Percentiles rank a stretch among this genome's conserved stretches.
Evolutionary conservation across 2,888 invertebrate genomes (phyloP).

Genomic region (Orchestes rusci): DNA sequence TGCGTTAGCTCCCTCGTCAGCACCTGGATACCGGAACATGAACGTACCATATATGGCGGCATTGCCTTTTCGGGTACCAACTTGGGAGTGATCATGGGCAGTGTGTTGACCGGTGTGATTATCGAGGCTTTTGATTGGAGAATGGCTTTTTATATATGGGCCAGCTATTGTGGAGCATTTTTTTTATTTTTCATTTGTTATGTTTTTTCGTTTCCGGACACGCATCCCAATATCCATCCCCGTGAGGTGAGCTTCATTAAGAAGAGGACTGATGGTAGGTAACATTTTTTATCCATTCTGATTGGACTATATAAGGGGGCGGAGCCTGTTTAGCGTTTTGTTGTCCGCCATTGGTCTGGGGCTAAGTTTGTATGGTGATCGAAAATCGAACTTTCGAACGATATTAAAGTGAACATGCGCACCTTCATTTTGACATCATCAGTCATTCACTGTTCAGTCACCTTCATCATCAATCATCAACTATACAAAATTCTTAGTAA

Average conservation of each 20-base stretch:
- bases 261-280: background rate
- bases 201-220: conserved; percentile 51
- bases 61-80: conserved; percentile 71
- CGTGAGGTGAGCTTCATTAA: conserved; percentile 20
- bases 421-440: no score
- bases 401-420: no score
- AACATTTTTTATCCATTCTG: no score
- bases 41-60: conserved; percentile 68
- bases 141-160: conserved; percentile 22
- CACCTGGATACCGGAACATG: conserved; percentile 70
- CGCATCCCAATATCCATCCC: conserved; percentile 39
- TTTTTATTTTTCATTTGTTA: conserved; percentile 20
- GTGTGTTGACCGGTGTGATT: conserved; percentile 58
- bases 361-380: no score
- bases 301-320: no score
- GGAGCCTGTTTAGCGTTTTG: no score
- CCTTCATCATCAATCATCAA: no score
- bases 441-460: no score
- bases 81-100: conserved; percentile 58
- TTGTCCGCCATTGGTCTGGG: no score
- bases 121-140: conserved; percentile 55
- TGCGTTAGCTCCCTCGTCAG: conserved; percentile 45
- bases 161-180: conserved; percentile 7
- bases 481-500: no score
- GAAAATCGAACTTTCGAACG: no score